A percentile compares a stretch with the other conserved stretches of the same genome.
Conservation (phyloP, 2,113 vertebrate genomes). For the Syrmaticus mikado region DNA sequence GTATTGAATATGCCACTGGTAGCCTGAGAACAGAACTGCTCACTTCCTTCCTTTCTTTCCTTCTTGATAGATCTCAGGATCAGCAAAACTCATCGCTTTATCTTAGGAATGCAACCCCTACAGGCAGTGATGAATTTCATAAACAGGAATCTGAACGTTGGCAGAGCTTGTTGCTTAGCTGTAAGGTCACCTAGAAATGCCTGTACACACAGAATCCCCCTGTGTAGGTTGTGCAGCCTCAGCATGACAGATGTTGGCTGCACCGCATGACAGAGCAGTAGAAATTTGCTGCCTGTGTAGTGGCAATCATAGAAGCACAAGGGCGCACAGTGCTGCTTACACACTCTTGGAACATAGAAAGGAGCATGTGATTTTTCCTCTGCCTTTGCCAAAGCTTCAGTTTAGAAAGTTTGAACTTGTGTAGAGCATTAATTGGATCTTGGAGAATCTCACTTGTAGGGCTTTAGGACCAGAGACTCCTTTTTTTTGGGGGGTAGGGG, state of each 20-base stretch:
- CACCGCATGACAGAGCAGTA: not conserved
- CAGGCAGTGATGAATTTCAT: not conserved
- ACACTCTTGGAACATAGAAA: not conserved
- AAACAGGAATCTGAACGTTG: not conserved
- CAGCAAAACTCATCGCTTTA: not conserved
- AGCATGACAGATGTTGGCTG: not conserved
- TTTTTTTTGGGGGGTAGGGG: not conserved
- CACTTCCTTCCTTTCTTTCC: not conserved
- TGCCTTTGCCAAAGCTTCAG: not conserved
- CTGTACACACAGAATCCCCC: rapidly evolving
- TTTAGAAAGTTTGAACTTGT: not conserved
- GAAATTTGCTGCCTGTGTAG: not conserved
- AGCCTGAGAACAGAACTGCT: not conserved
- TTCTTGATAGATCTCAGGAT: not conserved
- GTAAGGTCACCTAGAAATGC: not conserved
- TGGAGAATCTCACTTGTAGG: not conserved
- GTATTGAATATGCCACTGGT: not conserved
- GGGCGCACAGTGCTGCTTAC: rapidly evolving
- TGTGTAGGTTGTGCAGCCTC: not conserved
- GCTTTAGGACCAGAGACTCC: not conserved
- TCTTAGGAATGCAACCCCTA: not conserved
- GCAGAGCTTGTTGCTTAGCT: not conserved
- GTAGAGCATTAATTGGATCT: not conserved
- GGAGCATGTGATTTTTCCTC: not conserved
- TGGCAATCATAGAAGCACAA: not conserved